These are phyloP conservation scores for Sternarchorhynchus goeldii DNA, from an alignment of 2,797 vertebrate species.

Conservation along the genomic window DNA sequence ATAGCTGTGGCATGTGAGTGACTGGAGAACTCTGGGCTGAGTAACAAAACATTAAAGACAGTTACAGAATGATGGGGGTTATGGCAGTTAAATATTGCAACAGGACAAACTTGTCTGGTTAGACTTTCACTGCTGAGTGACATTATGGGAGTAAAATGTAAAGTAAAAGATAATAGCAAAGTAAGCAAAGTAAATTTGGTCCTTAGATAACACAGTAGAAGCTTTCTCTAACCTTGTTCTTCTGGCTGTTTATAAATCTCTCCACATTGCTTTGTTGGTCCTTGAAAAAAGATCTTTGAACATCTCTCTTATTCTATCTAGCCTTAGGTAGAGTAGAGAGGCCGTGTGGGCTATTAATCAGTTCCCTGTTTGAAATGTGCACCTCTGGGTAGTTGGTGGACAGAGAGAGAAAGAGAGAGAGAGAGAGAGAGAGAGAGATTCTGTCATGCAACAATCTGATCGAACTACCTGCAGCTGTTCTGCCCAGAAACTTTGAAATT, in stretches of 20 bases:
- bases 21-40: too few species aligned
- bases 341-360: slow-evolving; percentile 51
- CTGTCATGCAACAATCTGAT: slow-evolving; percentile 36
- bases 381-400: slow-evolving; percentile 10
- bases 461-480: slow-evolving; percentile 47
- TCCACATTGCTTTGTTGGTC: slow-evolving; percentile 37
- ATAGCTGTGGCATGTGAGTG: too few species aligned
- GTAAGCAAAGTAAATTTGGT: too few species aligned
- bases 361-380: slow-evolving; percentile 41
- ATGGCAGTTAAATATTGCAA: too few species aligned
- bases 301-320: slow-evolving; percentile 31
- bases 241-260: slow-evolving; percentile 12
- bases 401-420: background rate
- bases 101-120: too few species aligned
- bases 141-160: too few species aligned
- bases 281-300: slow-evolving; percentile 42
- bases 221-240: too few species aligned
- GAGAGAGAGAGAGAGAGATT: background rate
- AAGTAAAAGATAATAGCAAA: too few species aligned
- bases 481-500: slow-evolving; percentile 50
- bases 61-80: too few species aligned
- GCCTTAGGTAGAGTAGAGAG: slow-evolving; percentile 25
- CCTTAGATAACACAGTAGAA: too few species aligned
- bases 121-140: too few species aligned
- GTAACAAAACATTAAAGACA: too few species aligned